Percentiles rank a stretch among this genome's conserved stretches.
phyloP scores from a whole-genome alignment of 2,888 invertebrate species.

The Onchidella celtica region DNA sequence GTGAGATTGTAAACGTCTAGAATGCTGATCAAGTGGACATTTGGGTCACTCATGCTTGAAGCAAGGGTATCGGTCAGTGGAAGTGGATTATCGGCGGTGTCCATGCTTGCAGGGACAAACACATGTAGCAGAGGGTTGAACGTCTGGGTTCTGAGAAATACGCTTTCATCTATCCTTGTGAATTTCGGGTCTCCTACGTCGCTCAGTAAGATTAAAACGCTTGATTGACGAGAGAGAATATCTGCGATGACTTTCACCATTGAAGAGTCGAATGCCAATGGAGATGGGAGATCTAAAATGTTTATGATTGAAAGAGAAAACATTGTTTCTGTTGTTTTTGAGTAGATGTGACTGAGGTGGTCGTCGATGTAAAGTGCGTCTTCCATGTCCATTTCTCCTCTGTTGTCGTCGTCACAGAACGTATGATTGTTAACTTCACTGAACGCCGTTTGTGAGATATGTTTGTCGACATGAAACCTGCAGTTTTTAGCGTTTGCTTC shows the following conservation, averaged over 20 bases:
- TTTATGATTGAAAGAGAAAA: slow-evolving; percentile 11
- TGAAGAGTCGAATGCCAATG: slow-evolving; percentile 1
- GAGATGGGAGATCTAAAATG: not conserved
- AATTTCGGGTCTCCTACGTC: slow-evolving; percentile 35
- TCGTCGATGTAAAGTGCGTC: not conserved
- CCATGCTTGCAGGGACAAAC: not conserved
- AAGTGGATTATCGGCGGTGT: not conserved
- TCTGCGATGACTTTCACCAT: not conserved
- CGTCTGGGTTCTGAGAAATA: slow-evolving; percentile 25
- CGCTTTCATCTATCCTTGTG: slow-evolving; percentile 13
- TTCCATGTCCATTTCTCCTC: not conserved
- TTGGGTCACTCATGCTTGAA: not conserved
- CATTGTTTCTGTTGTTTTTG: not conserved
- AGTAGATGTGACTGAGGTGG: not conserved
- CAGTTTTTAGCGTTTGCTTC: slow-evolving; percentile 13
- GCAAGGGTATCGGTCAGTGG: not conserved
- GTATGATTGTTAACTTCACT: not conserved
- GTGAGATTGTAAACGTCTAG: not conserved
- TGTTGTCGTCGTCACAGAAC: slow-evolving; percentile 5
- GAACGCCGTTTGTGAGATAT: not conserved
- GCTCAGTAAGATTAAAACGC: slow-evolving; percentile 8
- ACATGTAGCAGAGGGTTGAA: slow-evolving; percentile 31
- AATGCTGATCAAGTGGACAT: not conserved
- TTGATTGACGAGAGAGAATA: not conserved
- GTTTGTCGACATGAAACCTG: not conserved